Percentiles rank a stretch among this genome's conserved stretches.
phyloP scores from a whole-genome alignment of 2,113 vertebrate species.

The Rousettus leschenaultii region DNA sequence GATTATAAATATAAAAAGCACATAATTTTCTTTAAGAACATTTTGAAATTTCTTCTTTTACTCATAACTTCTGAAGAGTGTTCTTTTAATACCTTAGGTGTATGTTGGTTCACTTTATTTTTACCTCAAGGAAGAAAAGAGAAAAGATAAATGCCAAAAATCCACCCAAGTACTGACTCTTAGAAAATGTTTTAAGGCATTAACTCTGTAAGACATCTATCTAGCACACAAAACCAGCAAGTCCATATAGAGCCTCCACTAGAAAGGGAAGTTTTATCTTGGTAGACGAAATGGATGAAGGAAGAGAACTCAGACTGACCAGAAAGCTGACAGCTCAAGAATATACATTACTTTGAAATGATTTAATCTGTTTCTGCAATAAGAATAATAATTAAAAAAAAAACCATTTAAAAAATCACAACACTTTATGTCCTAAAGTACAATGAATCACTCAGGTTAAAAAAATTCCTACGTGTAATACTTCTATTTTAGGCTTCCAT shows the following conservation, averaged over 20 bases:
- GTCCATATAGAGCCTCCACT: neutral
- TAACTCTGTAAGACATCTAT: neutral
- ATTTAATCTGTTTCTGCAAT: neutral
- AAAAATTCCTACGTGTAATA: neutral
- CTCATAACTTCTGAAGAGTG: neutral
- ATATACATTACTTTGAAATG: neutral
- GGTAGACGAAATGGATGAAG: neutral
- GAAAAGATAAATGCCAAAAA: neutral
- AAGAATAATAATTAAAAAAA: neutral
- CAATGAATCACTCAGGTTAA: neutral
- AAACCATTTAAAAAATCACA: neutral
- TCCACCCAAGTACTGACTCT: neutral
- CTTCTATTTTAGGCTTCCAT: conserved; percentile 21
- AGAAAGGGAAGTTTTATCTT: neutral
- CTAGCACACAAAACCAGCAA: neutral
- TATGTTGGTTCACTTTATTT: conserved; percentile 21
- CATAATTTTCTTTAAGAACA: neutral
- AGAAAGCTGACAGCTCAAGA: neutral
- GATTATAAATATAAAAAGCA: neutral
- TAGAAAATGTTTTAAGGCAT: neutral
- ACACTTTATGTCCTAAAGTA: neutral
- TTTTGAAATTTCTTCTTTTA: neutral
- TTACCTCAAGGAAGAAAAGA: neutral
- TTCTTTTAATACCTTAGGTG: neutral
- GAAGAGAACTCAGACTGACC: neutral